Conservation (phyloP, 1,140 invertebrate genomes). For the Leptestheria dahalacensis region DNA sequence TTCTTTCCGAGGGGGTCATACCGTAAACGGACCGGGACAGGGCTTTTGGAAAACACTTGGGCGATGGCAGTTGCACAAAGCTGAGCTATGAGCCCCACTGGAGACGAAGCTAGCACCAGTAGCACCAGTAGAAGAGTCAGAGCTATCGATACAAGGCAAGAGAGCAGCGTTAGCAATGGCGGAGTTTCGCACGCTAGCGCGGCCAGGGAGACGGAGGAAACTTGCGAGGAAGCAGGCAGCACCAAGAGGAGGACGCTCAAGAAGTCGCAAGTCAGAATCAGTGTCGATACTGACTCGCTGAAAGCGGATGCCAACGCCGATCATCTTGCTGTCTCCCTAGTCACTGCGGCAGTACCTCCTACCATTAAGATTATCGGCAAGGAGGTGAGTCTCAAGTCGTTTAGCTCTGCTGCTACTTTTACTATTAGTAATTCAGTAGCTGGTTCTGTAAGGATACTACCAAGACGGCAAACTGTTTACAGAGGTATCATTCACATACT, state of each 20-base stretch:
- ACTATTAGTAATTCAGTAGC: not conserved
- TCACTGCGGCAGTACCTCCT: slow-evolving; percentile 9
- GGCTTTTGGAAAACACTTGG: no score
- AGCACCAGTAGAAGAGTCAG: no score
- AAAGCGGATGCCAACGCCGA: slow-evolving; percentile 1
- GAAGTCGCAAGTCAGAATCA: slow-evolving; percentile 11
- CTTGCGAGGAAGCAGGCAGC: not conserved
- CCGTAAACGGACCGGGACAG: no score
- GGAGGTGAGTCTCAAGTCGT: slow-evolving; percentile 11
- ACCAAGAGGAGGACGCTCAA: not conserved
- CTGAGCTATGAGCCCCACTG: no score
- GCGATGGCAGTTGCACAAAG: no score
- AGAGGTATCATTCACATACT: no score
- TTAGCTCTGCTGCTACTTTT: not conserved
- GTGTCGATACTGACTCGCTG: slow-evolving; percentile 16
- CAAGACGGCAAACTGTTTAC: no score
- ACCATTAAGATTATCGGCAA: slow-evolving; percentile 18
- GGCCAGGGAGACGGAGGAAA: not conserved
- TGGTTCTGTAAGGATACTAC: not conserved
- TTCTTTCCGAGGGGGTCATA: no score
- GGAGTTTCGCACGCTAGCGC: not conserved
- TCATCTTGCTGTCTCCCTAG: not conserved
- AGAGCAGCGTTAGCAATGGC: not conserved
- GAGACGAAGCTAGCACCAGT: no score
- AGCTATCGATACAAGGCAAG: no score